Evolutionary conservation across 2,888 invertebrate species (phyloP), one percentile per base, ranked within the genome.

Genomic region (Sycophila texana): DNA sequence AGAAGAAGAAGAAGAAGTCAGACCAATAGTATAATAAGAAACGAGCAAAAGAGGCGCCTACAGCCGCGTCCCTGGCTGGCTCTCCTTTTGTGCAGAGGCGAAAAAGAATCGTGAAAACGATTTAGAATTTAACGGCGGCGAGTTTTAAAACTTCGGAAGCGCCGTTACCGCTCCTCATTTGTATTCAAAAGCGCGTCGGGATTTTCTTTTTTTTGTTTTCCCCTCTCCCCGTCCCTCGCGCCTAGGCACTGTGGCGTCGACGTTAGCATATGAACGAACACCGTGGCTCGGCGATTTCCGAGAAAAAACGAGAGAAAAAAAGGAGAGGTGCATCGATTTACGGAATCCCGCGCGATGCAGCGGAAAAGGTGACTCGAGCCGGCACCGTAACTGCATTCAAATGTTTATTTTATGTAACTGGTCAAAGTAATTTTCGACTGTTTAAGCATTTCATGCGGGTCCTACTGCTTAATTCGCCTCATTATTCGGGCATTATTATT

Each of bases 61-160:
- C 10, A 39, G 39, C 10, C 39, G 22, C 13, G 22, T 20, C 18
- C 55, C 12, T 16, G 20, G 20, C 14, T 7, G n/a, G 49, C 0
- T n/a, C 22, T 60, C 26, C 49, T 26, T 63, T 26, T 61, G 12
- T 63, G 20, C 12, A 13, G 20, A 10, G 39, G 39, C 39, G 39
- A 39, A 47, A 30, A 75, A 57, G 53, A 53, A 57, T 63, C 47
- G 74, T 74, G 65, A 74, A 66, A 68, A 49, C 77, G 74, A 80
- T 77, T 77, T 72, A 72, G 67, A 76, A 80, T 13, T 80, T 76
- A 57, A 67, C 39, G 67, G 61, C 72, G 72, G 76, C 49, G 30
- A 74, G 79, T 72, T 76, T 80, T 39, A 76, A 80, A 80, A 80
- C 61, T 80, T 76, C 67, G 20, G 55, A 71, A 74, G 60, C 70